phyloP scores from a whole-genome alignment of 1,140 invertebrate species.

The Aphelenchoides avenae region DNA sequence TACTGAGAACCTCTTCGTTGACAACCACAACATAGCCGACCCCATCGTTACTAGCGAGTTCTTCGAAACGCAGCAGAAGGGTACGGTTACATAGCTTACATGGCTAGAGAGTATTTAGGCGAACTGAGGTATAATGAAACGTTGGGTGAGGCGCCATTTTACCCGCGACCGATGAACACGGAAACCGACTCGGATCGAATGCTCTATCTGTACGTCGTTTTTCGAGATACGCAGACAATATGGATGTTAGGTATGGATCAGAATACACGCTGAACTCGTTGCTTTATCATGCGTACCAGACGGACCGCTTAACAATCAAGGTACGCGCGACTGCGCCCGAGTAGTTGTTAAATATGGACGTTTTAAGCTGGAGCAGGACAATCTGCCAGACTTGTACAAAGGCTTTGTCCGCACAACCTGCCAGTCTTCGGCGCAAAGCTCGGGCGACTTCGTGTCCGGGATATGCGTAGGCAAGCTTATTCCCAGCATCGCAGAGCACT shows the following conservation, averaged over 20 bases:
- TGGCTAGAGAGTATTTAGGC: no score
- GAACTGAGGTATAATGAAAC: slow-evolving; percentile 47
- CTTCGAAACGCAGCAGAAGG: slow-evolving; percentile 58
- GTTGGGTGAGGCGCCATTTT: slow-evolving; percentile 40
- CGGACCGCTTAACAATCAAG: slow-evolving; percentile 48
- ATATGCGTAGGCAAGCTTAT: slow-evolving; percentile 56
- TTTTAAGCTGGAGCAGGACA: slow-evolving; percentile 49
- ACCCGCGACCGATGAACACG: slow-evolving; percentile 36
- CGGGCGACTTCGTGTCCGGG: slow-evolving; percentile 38
- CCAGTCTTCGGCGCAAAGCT: slow-evolving; percentile 10
- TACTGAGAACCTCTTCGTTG: slow-evolving; percentile 53
- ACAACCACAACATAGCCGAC: slow-evolving; percentile 50
- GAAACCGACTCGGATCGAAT: slow-evolving; percentile 51
- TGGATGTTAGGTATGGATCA: no score
- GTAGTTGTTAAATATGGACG: slow-evolving; percentile 13
- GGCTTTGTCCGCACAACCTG: slow-evolving; percentile 55
- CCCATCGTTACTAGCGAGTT: slow-evolving; percentile 54
- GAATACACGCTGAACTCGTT: slow-evolving; percentile 57
- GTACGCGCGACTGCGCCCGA: slow-evolving; percentile 30
- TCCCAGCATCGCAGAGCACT: slow-evolving; percentile 46
- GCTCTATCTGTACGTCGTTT: slow-evolving; percentile 59
- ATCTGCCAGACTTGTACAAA: slow-evolving; percentile 44
- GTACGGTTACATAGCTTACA: no score
- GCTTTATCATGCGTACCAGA: slow-evolving; percentile 56
- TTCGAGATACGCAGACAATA: no score